Evolutionary conservation across 2,888 invertebrate species (phyloP), one percentile per base, ranked within the genome.

Genomic region (Artemia sinica): DNA sequence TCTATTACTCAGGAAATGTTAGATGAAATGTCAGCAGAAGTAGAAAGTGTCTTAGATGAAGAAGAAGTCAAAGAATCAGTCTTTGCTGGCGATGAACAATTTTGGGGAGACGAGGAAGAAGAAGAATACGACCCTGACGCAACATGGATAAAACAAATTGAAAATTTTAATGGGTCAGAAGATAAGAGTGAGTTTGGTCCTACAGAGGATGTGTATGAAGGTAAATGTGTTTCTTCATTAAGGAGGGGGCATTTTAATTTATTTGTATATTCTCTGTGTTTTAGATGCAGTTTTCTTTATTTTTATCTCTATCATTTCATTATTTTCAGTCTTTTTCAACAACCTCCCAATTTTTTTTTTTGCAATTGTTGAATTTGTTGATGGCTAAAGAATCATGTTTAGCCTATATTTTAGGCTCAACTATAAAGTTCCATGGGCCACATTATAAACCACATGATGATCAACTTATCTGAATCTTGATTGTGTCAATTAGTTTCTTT

Each of bases 1-100:
- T 87, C 89, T n/a, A 91, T 95, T 78, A 91, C 91, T 11, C 86
- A 86, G 75, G 91, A 89, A 72, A 94, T 94, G 76, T 86, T 94
- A 72, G 91, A 86, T 50, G 85, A 86, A 74, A 91, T 91, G 91
- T 90, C 87, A 74, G 84, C 88, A 75, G 91, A 91, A 81, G 90
- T 88, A 50, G 82, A 82, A 72, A 85, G 85, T 73, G 85, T 85
- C 69, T 82, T 86, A 74, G 85, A 85, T 75, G 85, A 85, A 75
- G 74, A 74, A 9, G 75, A 77, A 18, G 73, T 72, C 50, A 72
- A 72, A 18, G 72, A 73, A 6, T 41, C 41, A 41, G 5, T 41
- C 41, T 41, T 41, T 41, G 41, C 41, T 41, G 41, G 41, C 6
- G 63, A 58, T 58, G n/a, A 58, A 18, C 10, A 28, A 28, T 18